Evolutionary conservation across 2,888 invertebrate genomes (phyloP), one percentile per base, ranked within the genome.

Genomic region (Ormyrus labotus): DNA sequence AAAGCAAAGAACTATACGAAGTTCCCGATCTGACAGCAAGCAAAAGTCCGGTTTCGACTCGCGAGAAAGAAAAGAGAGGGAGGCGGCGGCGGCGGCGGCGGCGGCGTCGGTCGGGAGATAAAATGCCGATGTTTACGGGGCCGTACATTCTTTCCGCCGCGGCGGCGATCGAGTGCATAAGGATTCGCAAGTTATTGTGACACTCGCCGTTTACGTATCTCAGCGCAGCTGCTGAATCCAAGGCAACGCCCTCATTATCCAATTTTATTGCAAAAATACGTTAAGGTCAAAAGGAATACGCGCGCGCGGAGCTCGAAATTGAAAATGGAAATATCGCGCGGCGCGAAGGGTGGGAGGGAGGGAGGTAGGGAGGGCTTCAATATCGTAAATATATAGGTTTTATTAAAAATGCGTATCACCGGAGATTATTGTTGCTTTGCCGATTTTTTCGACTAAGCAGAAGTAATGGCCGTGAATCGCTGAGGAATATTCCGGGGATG

Each of bases 111-210:
- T 34, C 83, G 83, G 78, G 84, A 86, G 84, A 87, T 87, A 87
- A 87, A 87, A 86, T 85, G 85, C 83, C 85, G 82, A 86, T 87
- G 85, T 87, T 87, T 86, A 86, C 85, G 85, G 84, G 85, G 84
- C 85, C 84, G 85, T 85, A 84, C 83, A 80, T 84, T 84, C 83
- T 84, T 81, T 82, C 65, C 78, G 61, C 80, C 68, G 80, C n/a
- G 48, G 67, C 55, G 72, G 82, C 84, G 82, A 83, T 84, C 84
- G 83, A 82, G 80, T 82, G 83, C 85, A 84, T 84, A 84, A 85
- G 83, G 83, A 83, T 80, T 78, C 81, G 79, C 84, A 84, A 85
- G 81, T 84, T 85, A 84, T 84, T 84, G 83, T 82, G 85, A 83
- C 84, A 83, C 83, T 73, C 78, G 80, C 72, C 83, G 81, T 84